Conservation (phyloP, 1,140 invertebrate genomes). For the Caligus rogercresseyi region DNA sequence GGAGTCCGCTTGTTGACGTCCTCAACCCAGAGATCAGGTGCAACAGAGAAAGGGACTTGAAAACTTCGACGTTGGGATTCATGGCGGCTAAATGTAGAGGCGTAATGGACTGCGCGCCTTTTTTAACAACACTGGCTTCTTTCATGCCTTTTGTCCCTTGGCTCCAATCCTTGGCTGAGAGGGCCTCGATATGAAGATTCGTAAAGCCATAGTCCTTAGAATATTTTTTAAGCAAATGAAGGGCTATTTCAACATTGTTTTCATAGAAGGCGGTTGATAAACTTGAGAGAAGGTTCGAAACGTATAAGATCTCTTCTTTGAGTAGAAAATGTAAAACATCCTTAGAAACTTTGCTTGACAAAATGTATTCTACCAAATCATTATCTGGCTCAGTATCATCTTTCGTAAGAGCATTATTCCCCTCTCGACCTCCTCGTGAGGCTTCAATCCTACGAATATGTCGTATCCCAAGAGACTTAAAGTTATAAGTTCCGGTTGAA, state of each 20-base stretch:
- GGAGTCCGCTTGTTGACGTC: constrained; percentile 32
- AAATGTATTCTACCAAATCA: background rate
- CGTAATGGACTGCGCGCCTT: constrained; percentile 29
- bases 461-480: constrained; percentile 13
- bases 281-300: background rate
- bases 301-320: background rate
- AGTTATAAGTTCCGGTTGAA: constrained; percentile 27
- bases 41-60: constrained; percentile 29
- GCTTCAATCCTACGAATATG: constrained; percentile 26
- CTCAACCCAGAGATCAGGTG: constrained; percentile 31
- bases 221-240: constrained; percentile 1
- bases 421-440: constrained; percentile 32
- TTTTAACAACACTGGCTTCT: constrained; percentile 25
- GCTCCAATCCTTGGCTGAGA: background rate
- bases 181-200: background rate
- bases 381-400: constrained; percentile 21
- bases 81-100: constrained; percentile 38
- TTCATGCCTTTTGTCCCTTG: constrained; percentile 24
- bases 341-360: background rate
- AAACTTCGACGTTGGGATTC: constrained; percentile 35
- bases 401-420: constrained; percentile 34
- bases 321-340: background rate
- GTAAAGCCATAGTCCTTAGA: background rate
- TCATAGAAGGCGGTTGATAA: background rate
- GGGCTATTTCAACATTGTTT: background rate